Evolutionary conservation across 2,888 invertebrate genomes (phyloP).

Genomic region (Hypsopygia costalis): DNA sequence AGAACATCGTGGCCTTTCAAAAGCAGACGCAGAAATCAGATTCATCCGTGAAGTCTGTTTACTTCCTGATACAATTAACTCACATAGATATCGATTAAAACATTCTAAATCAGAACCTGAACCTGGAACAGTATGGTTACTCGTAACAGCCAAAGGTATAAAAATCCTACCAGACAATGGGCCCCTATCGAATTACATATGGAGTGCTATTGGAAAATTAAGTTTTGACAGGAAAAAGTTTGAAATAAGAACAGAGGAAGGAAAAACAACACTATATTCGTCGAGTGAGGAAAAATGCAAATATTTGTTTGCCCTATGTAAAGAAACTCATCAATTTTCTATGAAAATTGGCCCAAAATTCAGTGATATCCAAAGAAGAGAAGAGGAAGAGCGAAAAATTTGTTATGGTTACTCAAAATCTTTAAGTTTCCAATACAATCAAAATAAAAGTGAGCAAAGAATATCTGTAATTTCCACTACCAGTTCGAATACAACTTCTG

Average conservation of each 20-base stretch:
- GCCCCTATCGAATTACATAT: conserved; percentile 90
- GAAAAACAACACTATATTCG: conserved; percentile 93
- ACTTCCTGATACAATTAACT: conserved; percentile 91
- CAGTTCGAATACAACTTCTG: conserved; percentile 98
- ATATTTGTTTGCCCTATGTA: conserved; percentile 91
- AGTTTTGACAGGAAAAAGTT: conserved; percentile 99
- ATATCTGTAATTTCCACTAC: conserved; percentile 95
- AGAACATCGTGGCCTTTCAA: conserved; percentile 88
- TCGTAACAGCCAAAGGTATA: conserved; percentile 95
- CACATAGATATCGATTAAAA: conserved; percentile 92
- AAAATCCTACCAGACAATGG: conserved; percentile 89
- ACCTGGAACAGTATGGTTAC: conserved; percentile 91
- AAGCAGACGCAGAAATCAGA: conserved; percentile 90
- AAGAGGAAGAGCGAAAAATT: conserved; percentile 87
- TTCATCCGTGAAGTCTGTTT: conserved; percentile 95
- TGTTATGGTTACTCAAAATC: conserved; percentile 87
- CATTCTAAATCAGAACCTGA: conserved; percentile 87
- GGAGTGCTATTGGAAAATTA: conserved; percentile 97
- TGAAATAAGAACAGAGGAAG: conserved; percentile 95
- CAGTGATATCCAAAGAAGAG: conserved; percentile 89
- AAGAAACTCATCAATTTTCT: conserved; percentile 96
- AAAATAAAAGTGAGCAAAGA: conserved; percentile 88
- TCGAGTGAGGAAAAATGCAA: conserved; percentile 96
- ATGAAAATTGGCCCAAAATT: conserved; percentile 94
- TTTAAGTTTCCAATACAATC: conserved; percentile 81